Conservation (phyloP, 2,113 vertebrate genomes). For the Phaetusa simplex region DNA sequence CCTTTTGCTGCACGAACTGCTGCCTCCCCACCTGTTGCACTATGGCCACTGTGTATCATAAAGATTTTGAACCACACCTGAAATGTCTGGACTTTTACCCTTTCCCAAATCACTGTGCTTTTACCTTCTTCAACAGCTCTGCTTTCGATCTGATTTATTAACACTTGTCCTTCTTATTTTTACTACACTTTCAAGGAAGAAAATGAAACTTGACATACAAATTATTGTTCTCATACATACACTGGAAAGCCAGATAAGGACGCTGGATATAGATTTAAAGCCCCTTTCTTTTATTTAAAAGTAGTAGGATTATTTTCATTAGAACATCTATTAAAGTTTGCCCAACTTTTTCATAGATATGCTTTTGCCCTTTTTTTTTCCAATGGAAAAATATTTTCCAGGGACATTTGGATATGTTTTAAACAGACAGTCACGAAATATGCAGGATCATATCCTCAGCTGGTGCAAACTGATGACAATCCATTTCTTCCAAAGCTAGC, state of each 20-base stretch:
- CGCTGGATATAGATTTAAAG: background rate
- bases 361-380: background rate
- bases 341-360: background rate
- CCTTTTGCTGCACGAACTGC: background rate
- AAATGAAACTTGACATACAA: background rate
- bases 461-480: constrained; percentile 32
- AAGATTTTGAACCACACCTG: background rate
- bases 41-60: background rate
- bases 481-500: constrained; percentile 28
- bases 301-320: background rate
- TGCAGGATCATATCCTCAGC: background rate
- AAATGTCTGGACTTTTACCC: background rate
- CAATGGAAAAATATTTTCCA: background rate
- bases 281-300: background rate
- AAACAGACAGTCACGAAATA: background rate
- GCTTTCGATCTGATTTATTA: background rate
- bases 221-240: background rate
- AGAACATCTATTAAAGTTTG: background rate
- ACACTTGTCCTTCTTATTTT: background rate
- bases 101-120: background rate
- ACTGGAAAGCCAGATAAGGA: background rate
- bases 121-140: background rate
- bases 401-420: background rate
- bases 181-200: background rate
- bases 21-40: background rate